These are phyloP conservation scores for Melanotaenia maccullochi DNA, from an alignment of 2,797 vertebrate species.

Conservation along the genomic window DNA sequence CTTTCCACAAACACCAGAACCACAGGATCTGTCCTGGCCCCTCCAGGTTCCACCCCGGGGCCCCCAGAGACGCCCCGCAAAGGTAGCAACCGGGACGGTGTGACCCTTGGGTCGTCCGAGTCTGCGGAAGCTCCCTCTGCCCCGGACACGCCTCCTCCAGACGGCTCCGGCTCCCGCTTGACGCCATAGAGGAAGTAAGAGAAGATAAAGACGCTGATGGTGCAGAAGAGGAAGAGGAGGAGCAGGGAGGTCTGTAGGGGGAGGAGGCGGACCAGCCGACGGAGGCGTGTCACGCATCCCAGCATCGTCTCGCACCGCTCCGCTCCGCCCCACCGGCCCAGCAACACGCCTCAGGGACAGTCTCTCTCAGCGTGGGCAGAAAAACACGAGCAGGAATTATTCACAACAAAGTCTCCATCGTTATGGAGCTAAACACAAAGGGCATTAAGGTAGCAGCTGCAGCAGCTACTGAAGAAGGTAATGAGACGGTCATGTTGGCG, in stretches of 20 bases:
- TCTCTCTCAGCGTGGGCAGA: conserved; percentile 45
- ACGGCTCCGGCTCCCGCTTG: conserved; percentile 93
- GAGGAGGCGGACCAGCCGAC: conserved; percentile 94
- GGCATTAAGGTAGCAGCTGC: conserved; percentile 56
- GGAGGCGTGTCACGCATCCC: conserved; percentile 88
- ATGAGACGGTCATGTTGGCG: conserved; percentile 70
- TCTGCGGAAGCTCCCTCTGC: conserved; percentile 85
- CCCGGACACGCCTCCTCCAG: conserved; percentile 77
- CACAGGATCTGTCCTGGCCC: conserved; percentile 92
- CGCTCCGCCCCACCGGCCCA: conserved; percentile 65
- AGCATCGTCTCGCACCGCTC: conserved; percentile 88
- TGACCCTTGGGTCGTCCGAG: conserved; percentile 89
- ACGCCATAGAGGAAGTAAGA: conserved; percentile 99
- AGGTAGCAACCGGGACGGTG: conserved; percentile 89
- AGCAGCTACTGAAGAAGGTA: conserved; percentile 74
- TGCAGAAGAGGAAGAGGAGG: conserved; percentile 94
- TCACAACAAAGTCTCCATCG: conserved; percentile 53
- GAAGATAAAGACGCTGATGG: conserved; percentile 95
- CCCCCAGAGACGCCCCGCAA: conserved; percentile 78
- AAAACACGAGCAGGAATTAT: conserved; percentile 28
- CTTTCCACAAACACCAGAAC: conserved; percentile 99
- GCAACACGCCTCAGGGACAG: conserved; percentile 66
- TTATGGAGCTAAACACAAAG: conserved; percentile 39
- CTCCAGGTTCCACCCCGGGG: conserved; percentile 72
- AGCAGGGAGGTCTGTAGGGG: conserved; percentile 94